Conservation (phyloP, 2,797 vertebrate species). For the Argya squamiceps region DNA sequence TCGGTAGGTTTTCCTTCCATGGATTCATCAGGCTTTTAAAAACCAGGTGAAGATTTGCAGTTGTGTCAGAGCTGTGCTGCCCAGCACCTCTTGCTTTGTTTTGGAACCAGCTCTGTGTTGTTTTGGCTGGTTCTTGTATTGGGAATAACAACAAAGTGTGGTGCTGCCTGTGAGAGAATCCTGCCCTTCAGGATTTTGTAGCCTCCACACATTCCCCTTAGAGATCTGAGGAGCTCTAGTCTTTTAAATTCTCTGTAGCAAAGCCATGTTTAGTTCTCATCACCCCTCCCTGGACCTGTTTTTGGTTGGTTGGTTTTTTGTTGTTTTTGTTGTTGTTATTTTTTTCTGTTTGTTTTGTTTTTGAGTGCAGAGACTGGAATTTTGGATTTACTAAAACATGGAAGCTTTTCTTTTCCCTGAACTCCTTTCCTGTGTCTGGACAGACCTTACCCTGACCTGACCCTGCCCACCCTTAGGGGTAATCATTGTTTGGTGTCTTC, state of each 20-base stretch:
- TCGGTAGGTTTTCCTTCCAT: background rate
- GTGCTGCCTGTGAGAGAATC: background rate
- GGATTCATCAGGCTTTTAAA: background rate
- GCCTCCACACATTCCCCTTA: background rate
- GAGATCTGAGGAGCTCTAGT: background rate
- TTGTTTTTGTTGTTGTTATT: background rate
- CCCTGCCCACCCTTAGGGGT: background rate
- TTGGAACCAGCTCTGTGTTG: rapidly evolving
- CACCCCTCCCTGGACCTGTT: background rate
- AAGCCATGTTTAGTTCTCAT: background rate
- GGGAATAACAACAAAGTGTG: background rate
- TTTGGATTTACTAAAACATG: background rate
- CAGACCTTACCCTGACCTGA: background rate
- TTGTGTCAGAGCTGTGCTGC: background rate
- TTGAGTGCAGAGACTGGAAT: background rate
- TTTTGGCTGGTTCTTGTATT: background rate
- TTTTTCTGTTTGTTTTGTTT: background rate
- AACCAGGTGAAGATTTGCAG: background rate
- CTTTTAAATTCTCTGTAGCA: background rate
- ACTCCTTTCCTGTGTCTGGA: background rate
- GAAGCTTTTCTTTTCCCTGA: background rate
- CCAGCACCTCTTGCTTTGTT: background rate
- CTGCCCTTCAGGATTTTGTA: background rate
- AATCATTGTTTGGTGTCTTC: background rate
- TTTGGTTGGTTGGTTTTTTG: no score